Conservation (phyloP, 2,888 invertebrate species). For the Cerastoderma edule region DNA sequence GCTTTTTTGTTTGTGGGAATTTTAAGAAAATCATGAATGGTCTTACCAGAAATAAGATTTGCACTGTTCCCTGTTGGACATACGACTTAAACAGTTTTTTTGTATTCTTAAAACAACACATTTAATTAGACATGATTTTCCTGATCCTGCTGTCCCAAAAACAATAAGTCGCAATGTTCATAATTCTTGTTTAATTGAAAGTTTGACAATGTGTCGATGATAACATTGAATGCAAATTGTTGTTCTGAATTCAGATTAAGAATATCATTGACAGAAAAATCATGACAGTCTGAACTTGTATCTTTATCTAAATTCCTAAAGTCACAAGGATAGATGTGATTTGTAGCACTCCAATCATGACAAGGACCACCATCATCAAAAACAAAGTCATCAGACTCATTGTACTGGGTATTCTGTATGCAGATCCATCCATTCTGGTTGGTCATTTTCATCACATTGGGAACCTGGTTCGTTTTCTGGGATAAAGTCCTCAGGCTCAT, state of each 20-base stretch:
- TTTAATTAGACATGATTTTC: conserved; percentile 2
- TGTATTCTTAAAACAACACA: background rate
- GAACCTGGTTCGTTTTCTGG: background rate
- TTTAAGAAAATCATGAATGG: conserved; percentile 46
- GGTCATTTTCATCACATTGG: background rate
- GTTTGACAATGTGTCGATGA: too few species aligned
- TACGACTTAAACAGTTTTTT: background rate
- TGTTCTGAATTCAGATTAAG: too few species aligned
- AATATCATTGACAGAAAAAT: conserved; percentile 44
- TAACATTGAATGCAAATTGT: too few species aligned
- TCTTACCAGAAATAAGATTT: conserved; percentile 52
- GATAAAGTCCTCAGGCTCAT: background rate
- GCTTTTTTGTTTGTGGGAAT: conserved; percentile 34
- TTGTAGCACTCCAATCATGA: conserved; percentile 39
- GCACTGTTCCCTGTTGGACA: conserved; percentile 45
- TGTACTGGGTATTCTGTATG: conserved; percentile 40
- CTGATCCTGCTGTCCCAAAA: background rate
- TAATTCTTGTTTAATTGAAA: too few species aligned
- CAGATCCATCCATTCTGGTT: conserved; percentile 60
- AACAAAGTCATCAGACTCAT: conserved; percentile 31
- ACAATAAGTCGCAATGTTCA: conserved; percentile 19
- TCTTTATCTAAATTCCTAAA: conserved; percentile 27
- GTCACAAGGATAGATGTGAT: conserved; percentile 32
- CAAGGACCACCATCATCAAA: conserved; percentile 66
- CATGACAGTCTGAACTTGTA: background rate